phyloP scores from a whole-genome alignment of 2,888 invertebrate species.

The Cosmorhoe ocellata region DNA sequence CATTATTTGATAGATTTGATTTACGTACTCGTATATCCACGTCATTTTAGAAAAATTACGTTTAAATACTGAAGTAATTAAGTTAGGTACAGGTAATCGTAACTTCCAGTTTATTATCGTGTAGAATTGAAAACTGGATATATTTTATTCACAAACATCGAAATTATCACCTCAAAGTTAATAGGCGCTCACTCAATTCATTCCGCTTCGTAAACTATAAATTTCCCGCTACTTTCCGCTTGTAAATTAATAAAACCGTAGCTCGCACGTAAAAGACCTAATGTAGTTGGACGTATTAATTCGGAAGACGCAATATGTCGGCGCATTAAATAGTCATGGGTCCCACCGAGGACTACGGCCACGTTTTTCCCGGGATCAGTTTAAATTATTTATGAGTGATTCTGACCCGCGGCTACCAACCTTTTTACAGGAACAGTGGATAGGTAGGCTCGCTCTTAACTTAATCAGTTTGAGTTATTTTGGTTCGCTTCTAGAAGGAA shows the following conservation, averaged over 20 bases:
- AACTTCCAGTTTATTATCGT: no score
- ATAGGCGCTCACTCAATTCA: neutral
- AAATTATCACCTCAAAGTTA: no score
- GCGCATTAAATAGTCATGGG: slow-evolving; percentile 70
- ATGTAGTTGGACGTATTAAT: slow-evolving; percentile 49
- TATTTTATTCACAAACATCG: no score
- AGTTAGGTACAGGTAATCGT: no score
- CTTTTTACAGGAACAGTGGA: slow-evolving; percentile 3
- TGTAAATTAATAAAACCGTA: slow-evolving; percentile 23
- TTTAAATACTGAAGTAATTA: no score
- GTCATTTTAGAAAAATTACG: no score
- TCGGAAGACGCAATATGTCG: slow-evolving; percentile 59
- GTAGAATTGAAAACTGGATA: no score
- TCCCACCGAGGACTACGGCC: slow-evolving; percentile 63
- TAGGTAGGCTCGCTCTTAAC: slow-evolving; percentile 18
- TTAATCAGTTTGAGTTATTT: slow-evolving; percentile 14
- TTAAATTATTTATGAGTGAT: slow-evolving; percentile 81
- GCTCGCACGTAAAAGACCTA: slow-evolving; percentile 31
- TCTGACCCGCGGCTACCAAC: slow-evolving; percentile 58
- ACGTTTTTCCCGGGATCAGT: slow-evolving; percentile 75
- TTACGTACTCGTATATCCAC: no score
- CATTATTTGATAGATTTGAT: no score
- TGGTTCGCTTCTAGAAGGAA: neutral
- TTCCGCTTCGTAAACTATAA: slow-evolving; percentile 10
- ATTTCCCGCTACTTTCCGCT: slow-evolving; percentile 18